Conservation (phyloP, 2,797 vertebrate species). For the Eulemur rubriventer region DNA sequence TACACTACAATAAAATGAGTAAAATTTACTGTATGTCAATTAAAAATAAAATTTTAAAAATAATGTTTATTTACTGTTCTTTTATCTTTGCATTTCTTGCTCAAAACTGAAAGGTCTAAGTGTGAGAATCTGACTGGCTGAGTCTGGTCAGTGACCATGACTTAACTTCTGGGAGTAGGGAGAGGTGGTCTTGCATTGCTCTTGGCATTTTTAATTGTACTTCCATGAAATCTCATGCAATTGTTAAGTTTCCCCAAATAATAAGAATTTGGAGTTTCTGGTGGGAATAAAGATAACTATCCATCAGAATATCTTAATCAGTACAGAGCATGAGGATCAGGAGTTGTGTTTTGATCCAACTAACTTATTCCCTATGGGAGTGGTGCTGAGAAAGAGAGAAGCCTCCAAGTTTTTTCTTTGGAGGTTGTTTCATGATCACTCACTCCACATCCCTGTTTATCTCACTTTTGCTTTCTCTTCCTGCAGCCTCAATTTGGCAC, state of each 20-base stretch:
- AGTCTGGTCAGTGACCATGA: not conserved
- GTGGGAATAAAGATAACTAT: not conserved
- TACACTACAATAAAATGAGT: not conserved
- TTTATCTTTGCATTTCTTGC: not conserved
- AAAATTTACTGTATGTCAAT: not conserved
- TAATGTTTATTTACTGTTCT: not conserved
- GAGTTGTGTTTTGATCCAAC: not conserved
- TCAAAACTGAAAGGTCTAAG: not conserved
- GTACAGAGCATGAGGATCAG: not conserved
- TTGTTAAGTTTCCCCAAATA: not conserved
- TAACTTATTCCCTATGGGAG: not conserved
- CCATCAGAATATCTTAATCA: not conserved
- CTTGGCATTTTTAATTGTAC: not conserved
- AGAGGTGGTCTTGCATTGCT: not conserved
- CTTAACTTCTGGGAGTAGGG: not conserved
- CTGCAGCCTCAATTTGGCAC: not conserved
- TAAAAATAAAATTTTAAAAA: not conserved
- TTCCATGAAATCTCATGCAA: not conserved
- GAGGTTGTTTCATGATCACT: not conserved
- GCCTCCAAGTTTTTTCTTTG: not conserved
- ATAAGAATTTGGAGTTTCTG: not conserved
- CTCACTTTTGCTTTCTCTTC: constrained; percentile 20
- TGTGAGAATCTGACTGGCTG: not conserved
- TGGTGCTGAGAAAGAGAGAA: not conserved
- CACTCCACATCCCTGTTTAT: not conserved